Evolutionary conservation across 2,797 vertebrate genomes (phyloP).

Genomic region (Petrocephalus sullivani): DNA sequence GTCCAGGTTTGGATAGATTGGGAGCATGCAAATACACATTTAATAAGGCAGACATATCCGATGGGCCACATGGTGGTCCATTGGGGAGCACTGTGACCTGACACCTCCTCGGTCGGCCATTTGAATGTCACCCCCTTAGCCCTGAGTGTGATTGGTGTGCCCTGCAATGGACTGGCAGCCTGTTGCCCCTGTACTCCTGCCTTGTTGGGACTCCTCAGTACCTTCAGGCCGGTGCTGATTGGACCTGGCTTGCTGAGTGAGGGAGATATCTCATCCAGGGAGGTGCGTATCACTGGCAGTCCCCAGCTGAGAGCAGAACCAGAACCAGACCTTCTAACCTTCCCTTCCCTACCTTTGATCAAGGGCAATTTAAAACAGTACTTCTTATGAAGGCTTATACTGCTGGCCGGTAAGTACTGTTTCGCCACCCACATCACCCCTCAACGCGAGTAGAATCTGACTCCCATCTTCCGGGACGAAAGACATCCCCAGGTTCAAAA

Average conservation of each 20-base stretch:
- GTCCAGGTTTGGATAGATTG: neutral
- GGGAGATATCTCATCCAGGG: neutral
- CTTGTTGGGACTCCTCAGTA: neutral
- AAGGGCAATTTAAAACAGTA: constrained; percentile 60
- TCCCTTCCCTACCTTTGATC: constrained; percentile 55
- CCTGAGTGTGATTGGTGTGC: neutral
- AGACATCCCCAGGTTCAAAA: neutral
- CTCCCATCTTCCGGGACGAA: neutral
- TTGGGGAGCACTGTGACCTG: neutral
- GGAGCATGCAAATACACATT: too few species aligned
- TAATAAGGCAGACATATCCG: neutral
- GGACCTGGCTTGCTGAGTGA: neutral
- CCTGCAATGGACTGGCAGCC: neutral
- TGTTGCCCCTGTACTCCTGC: neutral
- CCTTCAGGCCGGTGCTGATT: neutral
- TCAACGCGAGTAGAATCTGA: neutral
- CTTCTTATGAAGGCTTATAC: constrained; percentile 52
- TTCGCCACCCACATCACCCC: neutral
- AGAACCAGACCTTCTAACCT: neutral
- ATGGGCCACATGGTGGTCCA: neutral
- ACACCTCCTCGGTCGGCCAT: neutral
- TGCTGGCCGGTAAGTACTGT: neutral
- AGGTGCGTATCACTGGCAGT: neutral
- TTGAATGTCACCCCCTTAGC: neutral
- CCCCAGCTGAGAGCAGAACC: neutral